Base-by-base conservation (phyloP, 2,113 vertebrate species). In the Callipepla squamata region DNA sequence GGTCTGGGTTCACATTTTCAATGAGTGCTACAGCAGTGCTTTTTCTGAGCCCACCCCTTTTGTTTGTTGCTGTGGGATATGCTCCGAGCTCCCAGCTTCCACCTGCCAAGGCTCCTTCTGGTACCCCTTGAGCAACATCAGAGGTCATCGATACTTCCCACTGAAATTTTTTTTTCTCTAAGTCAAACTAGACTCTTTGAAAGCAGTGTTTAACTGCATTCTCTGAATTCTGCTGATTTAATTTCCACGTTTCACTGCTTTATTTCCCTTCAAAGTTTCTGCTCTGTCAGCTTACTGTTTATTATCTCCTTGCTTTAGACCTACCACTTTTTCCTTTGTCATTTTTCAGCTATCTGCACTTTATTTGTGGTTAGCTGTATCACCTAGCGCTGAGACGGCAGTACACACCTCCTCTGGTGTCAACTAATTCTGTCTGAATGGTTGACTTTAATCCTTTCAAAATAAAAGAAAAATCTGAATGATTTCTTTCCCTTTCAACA, bases 271-370 rank as follows among this genome's bases (percentile, higher is more conserved):
- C 16, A 30, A 79, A 53, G n/a, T 36, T 53, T 51, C 85, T 91
- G 63, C 28, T 63, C 82, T 92, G 75, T 80, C 85, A 94, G 36
- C 36, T 70, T 55, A 16, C 67, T 88, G 47, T 93, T 94, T 88
- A 69, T 92, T 85, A 66, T 74, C 40, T 21, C 11, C 32, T 72
- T 87, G 59, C 22, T 69, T 67, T 50, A 87, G 53, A 81, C 3
- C 1, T 47, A 36, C 40, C 69, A 13, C 38, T 94, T 61, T 15
- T 80, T 94, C 48, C 69, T n/a, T 72, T 61, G 73, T 11, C 28
- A 45, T 77, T 93, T 90, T 72, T 91, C 74, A 84, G 13, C 25
- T 50, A 34, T 40, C 38, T 85, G 25, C 9, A 13, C 44, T 62
- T 81, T 42, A 23, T 58, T 32, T 72, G 15, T 51, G 53, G 34